These are phyloP conservation scores for Lamprologus sp. DNA, from an alignment of 2,113 vertebrate species.

Conservation along the genomic window DNA sequence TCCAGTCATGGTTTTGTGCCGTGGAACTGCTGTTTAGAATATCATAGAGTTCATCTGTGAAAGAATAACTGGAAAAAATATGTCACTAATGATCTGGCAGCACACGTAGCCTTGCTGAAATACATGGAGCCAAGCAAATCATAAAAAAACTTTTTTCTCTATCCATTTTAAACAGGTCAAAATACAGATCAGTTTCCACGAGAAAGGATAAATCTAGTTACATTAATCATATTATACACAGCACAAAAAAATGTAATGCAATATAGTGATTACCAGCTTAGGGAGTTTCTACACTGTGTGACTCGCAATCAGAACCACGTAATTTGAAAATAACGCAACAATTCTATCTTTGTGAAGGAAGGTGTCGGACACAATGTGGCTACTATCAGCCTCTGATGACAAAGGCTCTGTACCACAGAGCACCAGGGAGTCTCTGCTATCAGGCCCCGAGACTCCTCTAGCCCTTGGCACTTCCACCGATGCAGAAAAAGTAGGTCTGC, in stretches of 20 bases:
- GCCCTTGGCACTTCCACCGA: slow-evolving; percentile 27
- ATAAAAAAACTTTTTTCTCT: neutral
- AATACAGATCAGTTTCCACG: neutral
- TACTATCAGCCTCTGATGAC: slow-evolving; percentile 39
- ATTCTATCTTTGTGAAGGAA: slow-evolving; percentile 35
- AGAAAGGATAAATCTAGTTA: neutral
- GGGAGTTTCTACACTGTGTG: neutral
- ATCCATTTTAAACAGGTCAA: neutral
- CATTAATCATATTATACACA: slow-evolving; percentile 24
- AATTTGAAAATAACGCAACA: slow-evolving; percentile 29
- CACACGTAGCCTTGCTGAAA: neutral
- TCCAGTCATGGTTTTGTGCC: neutral
- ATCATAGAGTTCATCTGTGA: neutral
- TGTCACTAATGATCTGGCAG: neutral
- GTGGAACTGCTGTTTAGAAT: neutral
- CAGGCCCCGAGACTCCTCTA: slow-evolving; percentile 21
- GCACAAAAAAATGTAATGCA: slow-evolving; percentile 15
- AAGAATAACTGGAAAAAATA: neutral
- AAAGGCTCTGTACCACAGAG: slow-evolving; percentile 18
- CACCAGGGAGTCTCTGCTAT: neutral
- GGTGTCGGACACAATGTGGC: slow-evolving; percentile 30
- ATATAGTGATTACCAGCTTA: neutral
- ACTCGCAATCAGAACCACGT: neutral
- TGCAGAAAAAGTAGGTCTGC: slow-evolving; percentile 47
- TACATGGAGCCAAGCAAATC: neutral